These are phyloP conservation scores for Passer domesticus DNA, from an alignment of 2,113 vertebrate species.

Conservation along the genomic window DNA sequence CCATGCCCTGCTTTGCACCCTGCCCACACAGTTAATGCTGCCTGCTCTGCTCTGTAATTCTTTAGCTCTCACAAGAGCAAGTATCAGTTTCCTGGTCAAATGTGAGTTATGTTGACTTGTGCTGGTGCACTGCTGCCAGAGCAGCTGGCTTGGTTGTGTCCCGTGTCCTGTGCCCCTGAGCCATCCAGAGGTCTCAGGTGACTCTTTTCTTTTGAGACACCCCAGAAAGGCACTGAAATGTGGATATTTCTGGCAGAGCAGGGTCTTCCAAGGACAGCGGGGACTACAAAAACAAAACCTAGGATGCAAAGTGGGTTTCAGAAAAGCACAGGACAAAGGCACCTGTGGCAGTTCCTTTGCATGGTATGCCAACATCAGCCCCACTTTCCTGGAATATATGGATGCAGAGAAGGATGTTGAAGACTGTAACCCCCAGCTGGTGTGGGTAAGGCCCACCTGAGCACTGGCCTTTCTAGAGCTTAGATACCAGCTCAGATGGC, in stretches of 20 bases:
- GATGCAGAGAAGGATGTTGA: not conserved
- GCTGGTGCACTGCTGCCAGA: not conserved
- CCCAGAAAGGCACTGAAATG: not conserved
- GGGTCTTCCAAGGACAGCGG: not conserved
- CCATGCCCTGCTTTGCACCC: not conserved
- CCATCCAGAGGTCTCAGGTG: not conserved
- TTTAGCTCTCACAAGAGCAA: not conserved
- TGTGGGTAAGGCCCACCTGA: not conserved
- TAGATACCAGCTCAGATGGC: not conserved
- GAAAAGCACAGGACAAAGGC: not conserved
- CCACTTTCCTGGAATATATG: not conserved
- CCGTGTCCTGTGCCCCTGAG: not conserved
- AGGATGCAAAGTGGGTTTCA: not conserved
- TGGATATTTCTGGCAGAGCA: not conserved
- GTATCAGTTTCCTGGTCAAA: not conserved
- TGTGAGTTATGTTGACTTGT: not conserved
- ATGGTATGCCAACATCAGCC: rapidly evolving
- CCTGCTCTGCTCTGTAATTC: not conserved
- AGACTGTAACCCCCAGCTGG: not conserved
- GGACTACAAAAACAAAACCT: not conserved
- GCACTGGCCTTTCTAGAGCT: not conserved
- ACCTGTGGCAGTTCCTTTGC: not conserved
- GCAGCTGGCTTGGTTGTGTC: not conserved
- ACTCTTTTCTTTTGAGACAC: not conserved
- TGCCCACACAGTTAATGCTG: not conserved